A percentile compares a stretch with the other conserved stretches of the same genome.
Evolutionary conservation across 2,113 vertebrate species (phyloP).

Genomic region (Nesogale talazaci): DNA sequence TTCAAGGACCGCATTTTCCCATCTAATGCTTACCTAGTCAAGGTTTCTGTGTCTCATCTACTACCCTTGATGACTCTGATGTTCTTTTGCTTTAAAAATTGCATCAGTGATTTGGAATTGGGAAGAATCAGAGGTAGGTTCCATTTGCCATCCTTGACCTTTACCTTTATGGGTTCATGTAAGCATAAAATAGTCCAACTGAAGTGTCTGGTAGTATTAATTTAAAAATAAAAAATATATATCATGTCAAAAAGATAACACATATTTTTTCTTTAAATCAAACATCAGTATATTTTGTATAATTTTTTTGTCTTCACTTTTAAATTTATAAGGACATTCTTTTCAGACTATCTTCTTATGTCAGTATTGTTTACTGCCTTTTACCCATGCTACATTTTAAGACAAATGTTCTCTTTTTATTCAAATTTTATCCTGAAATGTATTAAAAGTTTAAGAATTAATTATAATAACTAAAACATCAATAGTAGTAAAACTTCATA

Average conservation of each 20-base stretch:
- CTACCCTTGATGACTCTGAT: not conserved
- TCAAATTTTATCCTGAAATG: constrained; percentile 48
- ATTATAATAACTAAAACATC: constrained; percentile 17
- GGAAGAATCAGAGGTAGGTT: not conserved
- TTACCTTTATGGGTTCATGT: not conserved
- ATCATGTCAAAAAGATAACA: too few species aligned
- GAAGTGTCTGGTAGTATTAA: too few species aligned
- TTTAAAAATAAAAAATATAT: too few species aligned
- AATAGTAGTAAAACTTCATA: constrained; percentile 46
- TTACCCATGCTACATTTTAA: not conserved
- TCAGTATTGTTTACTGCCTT: not conserved
- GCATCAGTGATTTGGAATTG: not conserved
- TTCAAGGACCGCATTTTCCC: not conserved
- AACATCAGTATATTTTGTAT: too few species aligned
- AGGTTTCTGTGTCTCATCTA: not conserved
- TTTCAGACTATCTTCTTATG: constrained; percentile 15
- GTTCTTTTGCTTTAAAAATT: not conserved
- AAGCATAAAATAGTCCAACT: not conserved
- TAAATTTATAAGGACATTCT: not conserved
- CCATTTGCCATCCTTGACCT: not conserved
- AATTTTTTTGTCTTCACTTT: not conserved
- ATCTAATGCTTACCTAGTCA: not conserved
- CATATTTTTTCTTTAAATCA: too few species aligned
- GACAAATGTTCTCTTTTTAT: not conserved
- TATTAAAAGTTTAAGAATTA: constrained; percentile 1